Base-by-base conservation (phyloP, 1,140 invertebrate species). In the Calycopis cecrops region DNA sequence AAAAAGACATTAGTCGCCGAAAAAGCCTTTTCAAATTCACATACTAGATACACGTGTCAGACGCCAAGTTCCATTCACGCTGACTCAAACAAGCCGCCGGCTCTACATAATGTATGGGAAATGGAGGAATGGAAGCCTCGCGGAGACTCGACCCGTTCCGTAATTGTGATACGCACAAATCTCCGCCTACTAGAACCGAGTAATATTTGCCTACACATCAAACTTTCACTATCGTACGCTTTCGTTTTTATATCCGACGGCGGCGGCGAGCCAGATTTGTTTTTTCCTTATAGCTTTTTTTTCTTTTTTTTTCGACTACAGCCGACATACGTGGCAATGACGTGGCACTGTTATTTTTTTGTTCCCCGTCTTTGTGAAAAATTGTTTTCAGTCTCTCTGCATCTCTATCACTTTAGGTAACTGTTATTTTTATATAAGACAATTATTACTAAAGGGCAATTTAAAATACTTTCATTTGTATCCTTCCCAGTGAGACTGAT, bases 171-270 rank as follows among this genome's bases (percentile, higher is more conserved):
- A 62, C 74, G 83, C 83, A 85, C 81, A 85, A 86, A 85, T 82
- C 83, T 86, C 78, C 70, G 72, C 77, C 73, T 79, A n/a, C n/a
- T n/a, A 66, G 73, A 80, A 80, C 66, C 78, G 78, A 74, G 79
- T 83, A 81, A 86, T 84, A 86, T 86, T 86, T 85, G 83, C 83
- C 83, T 86, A 85, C 83, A 86, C 81, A 87, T 87, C 84, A 85
- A 86, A 86, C 84, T 87, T 85, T 87, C 84, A 87, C 84, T 87
- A 85, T 87, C 84, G 74, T 73, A 55, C 79, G 77, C 84, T 87
- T 85, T 87, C 81, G 78, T 87, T 87, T 86, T 87, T 85, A 82
- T 79, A 81, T 78, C 74, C 71, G 67, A 70, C 67, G 80, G 69
- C 71, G 66, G 61, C 69, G 68, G 57, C 66, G 65, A 65, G 66